phyloP scores from a whole-genome alignment of 2,888 invertebrate species.

The Parasteatoda lunata region DNA sequence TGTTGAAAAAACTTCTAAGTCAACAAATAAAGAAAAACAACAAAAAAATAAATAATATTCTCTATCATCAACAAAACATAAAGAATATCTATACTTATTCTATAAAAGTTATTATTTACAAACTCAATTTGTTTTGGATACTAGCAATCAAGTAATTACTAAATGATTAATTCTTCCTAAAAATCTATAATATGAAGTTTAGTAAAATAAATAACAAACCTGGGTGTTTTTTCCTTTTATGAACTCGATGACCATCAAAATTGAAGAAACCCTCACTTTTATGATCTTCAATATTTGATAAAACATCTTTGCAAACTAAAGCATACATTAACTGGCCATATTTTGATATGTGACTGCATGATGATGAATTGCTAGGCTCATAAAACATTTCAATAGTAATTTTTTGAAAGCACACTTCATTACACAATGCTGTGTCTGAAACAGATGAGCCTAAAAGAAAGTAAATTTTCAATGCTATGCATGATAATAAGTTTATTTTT shows the following conservation, averaged over 20 bases:
- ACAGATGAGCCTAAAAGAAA: not conserved
- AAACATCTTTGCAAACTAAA: constrained; percentile 68
- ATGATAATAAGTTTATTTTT: too few species aligned
- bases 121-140: too few species aligned
- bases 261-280: constrained; percentile 68
- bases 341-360: constrained; percentile 62
- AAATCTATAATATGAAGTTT: not conserved
- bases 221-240: constrained; percentile 54
- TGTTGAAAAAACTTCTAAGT: too few species aligned
- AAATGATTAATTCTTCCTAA: not conserved
- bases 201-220: constrained; percentile 48
- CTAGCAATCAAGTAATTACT: not conserved
- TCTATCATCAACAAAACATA: too few species aligned
- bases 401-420: constrained; percentile 67
- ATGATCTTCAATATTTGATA: constrained; percentile 69
- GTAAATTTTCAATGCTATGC: too few species aligned
- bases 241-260: constrained; percentile 66
- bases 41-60: too few species aligned
- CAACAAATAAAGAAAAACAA: too few species aligned
- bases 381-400: constrained; percentile 68
- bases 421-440: constrained; percentile 55
- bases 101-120: too few species aligned
- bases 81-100: too few species aligned
- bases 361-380: constrained; percentile 33
- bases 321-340: constrained; percentile 70